Evolutionary conservation across 1,140 invertebrate genomes (phyloP).

Genomic region (Cyclargus thomasi): DNA sequence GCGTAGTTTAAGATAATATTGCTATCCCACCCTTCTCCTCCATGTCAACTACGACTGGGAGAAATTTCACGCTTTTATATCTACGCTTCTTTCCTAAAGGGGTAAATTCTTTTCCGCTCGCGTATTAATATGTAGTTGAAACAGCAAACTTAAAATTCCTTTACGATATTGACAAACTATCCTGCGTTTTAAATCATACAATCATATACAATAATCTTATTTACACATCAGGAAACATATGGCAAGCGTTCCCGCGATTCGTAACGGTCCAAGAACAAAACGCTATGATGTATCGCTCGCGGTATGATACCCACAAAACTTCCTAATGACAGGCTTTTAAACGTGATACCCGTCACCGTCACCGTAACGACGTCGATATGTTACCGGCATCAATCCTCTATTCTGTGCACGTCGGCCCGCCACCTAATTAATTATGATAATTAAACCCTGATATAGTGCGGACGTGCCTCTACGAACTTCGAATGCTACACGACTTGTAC

Average conservation of each 20-base stretch:
- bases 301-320: slow-evolving; percentile 58
- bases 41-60: too few relatives aligned
- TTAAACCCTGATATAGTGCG: slow-evolving; percentile 58
- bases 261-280: slow-evolving; percentile 58
- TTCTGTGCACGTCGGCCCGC: slow-evolving; percentile 60
- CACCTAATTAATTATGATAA: slow-evolving; percentile 73
- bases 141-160: too few relatives aligned
- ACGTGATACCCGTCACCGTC: slow-evolving; percentile 61
- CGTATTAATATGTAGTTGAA: too few relatives aligned
- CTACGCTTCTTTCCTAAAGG: too few relatives aligned
- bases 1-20: too few relatives aligned
- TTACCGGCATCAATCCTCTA: slow-evolving; percentile 65
- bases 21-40: too few relatives aligned
- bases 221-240: slow-evolving; percentile 12
- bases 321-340: slow-evolving; percentile 67
- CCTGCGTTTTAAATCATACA: too few relatives aligned
- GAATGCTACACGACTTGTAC: slow-evolving; percentile 32
- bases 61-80: too few relatives aligned
- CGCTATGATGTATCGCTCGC: slow-evolving; percentile 59
- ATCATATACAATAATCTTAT: not conserved
- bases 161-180: too few relatives aligned
- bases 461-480: slow-evolving; percentile 47
- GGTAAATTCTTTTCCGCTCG: too few relatives aligned
- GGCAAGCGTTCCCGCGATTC: slow-evolving; percentile 31
- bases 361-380: slow-evolving; percentile 63